phyloP scores from a whole-genome alignment of 2,888 invertebrate genomes.

The Machimus atricapillus region DNA sequence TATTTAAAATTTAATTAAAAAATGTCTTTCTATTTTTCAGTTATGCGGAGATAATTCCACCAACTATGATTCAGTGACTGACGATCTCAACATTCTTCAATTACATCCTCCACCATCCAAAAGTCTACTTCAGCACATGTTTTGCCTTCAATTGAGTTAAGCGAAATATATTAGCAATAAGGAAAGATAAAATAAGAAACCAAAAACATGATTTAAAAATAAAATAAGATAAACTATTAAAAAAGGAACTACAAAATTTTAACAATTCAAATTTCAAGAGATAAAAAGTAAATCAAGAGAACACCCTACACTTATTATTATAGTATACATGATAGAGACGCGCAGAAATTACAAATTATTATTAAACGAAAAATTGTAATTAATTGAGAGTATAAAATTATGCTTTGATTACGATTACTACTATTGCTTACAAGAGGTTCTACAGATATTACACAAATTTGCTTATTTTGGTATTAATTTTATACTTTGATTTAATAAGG shows the following conservation, averaged over 20 bases:
- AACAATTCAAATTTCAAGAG: conserved; percentile 28
- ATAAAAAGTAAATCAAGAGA: conserved; percentile 20
- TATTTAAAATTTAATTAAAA: background rate
- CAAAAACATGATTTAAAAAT: background rate
- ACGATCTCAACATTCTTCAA: conserved; percentile 68
- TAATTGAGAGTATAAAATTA: conserved; percentile 12
- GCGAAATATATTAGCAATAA: conserved; percentile 44
- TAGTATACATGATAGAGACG: conserved; percentile 22
- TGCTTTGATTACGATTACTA: background rate
- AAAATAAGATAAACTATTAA: background rate
- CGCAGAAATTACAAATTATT: conserved; percentile 35
- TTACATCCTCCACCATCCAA: conserved; percentile 71
- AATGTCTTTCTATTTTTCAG: conserved; percentile 49
- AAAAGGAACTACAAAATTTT: conserved; percentile 31
- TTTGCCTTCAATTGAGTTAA: conserved; percentile 87
- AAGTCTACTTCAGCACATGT: conserved; percentile 84
- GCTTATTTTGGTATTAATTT: too few relatives aligned
- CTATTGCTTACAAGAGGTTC: too few relatives aligned
- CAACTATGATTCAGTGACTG: conserved; percentile 79
- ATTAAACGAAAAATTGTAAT: conserved; percentile 24
- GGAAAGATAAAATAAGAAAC: conserved; percentile 44
- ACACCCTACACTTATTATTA: conserved; percentile 36
- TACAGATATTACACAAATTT: too few relatives aligned
- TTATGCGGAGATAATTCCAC: conserved; percentile 63
- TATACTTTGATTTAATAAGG: too few relatives aligned